A percentile compares a stretch with the other conserved stretches of the same genome.
Evolutionary conservation across 2,888 invertebrate genomes (phyloP).

Genomic region (Zaprionus lineosus): DNA sequence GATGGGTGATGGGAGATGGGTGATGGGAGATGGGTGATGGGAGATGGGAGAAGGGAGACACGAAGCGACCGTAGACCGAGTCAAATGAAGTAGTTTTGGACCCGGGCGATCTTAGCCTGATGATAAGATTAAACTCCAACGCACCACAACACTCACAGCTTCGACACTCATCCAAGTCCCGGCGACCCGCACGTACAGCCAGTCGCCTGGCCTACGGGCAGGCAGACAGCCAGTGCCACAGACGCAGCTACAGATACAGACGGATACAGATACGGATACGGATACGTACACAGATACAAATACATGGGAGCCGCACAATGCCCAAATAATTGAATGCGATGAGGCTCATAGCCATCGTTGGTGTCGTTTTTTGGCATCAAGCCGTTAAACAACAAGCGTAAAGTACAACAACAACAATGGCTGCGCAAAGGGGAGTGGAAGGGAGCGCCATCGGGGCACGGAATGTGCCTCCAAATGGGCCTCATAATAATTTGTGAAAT

Average conservation of each 20-base stretch:
- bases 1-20: no score
- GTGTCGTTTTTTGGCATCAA: slow-evolving; percentile 73
- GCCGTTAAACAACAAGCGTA: slow-evolving; percentile 77
- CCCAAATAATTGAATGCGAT: slow-evolving; percentile 78
- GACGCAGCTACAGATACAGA: slow-evolving; percentile 1
- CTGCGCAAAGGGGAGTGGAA: slow-evolving; percentile 30
- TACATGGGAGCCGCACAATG: slow-evolving; percentile 61
- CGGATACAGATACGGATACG: slow-evolving; percentile 30
- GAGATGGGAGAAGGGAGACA: no score
- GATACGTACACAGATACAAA: slow-evolving; percentile 26
- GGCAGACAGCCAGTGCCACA: slow-evolving; percentile 8
- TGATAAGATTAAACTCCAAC: slow-evolving; percentile 73
- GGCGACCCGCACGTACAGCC: slow-evolving; percentile 8
- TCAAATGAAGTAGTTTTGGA: slow-evolving; percentile 76
- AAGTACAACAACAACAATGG: slow-evolving; percentile 38
- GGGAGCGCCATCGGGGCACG: slow-evolving; percentile 25
- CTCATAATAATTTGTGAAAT: slow-evolving; percentile 76
- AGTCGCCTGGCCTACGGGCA: slow-evolving; percentile 40
- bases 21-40: no score
- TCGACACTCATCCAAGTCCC: slow-evolving; percentile 44
- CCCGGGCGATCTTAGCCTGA: slow-evolving; percentile 64
- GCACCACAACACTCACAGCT: slow-evolving; percentile 40
- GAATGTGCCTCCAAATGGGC: slow-evolving; percentile 72
- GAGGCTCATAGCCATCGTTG: slow-evolving; percentile 72
- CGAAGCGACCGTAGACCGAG: slow-evolving; percentile 22